These are phyloP conservation scores for Megalops atlanticus DNA, from an alignment of 2,113 vertebrate species.

Conservation along the genomic window DNA sequence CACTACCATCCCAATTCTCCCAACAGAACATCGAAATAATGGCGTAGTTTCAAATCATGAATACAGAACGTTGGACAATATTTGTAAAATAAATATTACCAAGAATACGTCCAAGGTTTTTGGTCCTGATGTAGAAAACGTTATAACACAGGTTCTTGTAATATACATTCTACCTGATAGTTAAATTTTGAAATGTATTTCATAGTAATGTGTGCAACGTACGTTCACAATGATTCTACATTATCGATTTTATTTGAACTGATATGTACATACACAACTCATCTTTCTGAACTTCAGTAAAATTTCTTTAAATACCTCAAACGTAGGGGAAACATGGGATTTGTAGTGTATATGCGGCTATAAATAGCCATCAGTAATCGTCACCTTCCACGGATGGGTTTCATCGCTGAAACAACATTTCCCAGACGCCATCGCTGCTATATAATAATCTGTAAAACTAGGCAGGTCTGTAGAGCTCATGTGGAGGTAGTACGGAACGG, in stretches of 20 bases:
- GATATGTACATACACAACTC: neutral
- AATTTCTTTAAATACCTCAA: neutral
- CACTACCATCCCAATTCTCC: too few relatives aligned
- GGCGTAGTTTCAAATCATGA: too few relatives aligned
- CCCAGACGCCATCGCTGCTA: slow-evolving; percentile 54
- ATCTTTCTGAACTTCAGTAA: neutral
- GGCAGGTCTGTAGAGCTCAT: slow-evolving; percentile 67
- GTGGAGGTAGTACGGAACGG: slow-evolving; percentile 72
- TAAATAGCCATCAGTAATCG: slow-evolving; percentile 15
- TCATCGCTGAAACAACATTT: slow-evolving; percentile 57
- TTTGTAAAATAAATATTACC: neutral
- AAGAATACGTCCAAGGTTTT: neutral
- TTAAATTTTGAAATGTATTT: neutral
- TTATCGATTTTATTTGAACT: neutral
- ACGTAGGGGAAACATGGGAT: neutral
- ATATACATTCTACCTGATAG: too few relatives aligned
- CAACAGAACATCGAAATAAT: too few relatives aligned
- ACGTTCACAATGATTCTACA: neutral
- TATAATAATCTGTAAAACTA: slow-evolving; percentile 58
- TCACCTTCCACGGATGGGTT: neutral
- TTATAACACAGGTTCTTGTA: too few relatives aligned
- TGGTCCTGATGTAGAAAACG: slow-evolving; percentile 4
- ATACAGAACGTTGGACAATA: neutral
- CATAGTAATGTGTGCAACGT: neutral
- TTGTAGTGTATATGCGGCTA: slow-evolving; percentile 22